These are phyloP conservation scores for Pseudeuparius sepicola DNA, from an alignment of 2,888 invertebrate genomes.

Conservation along the genomic window DNA sequence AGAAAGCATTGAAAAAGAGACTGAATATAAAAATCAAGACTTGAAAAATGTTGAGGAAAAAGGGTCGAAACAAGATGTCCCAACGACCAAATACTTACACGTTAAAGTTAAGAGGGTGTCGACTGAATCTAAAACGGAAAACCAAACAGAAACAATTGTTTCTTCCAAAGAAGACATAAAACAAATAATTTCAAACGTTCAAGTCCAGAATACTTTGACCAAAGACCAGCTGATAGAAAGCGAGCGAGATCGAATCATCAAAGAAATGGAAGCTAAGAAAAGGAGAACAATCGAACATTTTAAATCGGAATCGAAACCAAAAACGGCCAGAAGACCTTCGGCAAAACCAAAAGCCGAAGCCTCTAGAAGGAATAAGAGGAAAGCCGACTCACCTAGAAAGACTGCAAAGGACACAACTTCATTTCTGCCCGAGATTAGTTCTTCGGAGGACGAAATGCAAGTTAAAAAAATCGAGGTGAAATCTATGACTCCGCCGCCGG, in stretches of 20 bases:
- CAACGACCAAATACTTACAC: not conserved
- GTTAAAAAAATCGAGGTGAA: conserved; percentile 6
- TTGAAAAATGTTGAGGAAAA: conserved; percentile 2
- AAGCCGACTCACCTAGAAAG: not conserved
- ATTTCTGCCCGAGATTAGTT: not conserved
- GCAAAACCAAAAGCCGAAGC: conserved; percentile 4
- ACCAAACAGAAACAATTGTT: too few relatives aligned
- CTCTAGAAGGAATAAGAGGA: not conserved
- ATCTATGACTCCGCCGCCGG: too few relatives aligned
- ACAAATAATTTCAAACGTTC: too few relatives aligned
- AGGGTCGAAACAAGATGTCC: conserved; percentile 1
- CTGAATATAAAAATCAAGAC: not conserved
- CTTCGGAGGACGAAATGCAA: not conserved
- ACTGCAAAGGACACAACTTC: too few relatives aligned
- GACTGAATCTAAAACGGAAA: too few relatives aligned
- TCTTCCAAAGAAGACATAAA: too few relatives aligned
- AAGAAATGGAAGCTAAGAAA: conserved; percentile 31
- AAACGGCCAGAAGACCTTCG: not conserved
- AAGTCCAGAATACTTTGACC: too few relatives aligned
- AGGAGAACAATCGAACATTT: conserved; percentile 27
- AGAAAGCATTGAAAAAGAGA: not conserved
- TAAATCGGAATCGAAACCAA: conserved; percentile 16
- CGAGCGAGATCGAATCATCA: conserved; percentile 17
- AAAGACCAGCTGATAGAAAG: too few relatives aligned
- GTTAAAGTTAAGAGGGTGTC: conserved; percentile 6